Base-by-base conservation (phyloP, 2,113 vertebrate genomes). In the Rana temporaria region DNA sequence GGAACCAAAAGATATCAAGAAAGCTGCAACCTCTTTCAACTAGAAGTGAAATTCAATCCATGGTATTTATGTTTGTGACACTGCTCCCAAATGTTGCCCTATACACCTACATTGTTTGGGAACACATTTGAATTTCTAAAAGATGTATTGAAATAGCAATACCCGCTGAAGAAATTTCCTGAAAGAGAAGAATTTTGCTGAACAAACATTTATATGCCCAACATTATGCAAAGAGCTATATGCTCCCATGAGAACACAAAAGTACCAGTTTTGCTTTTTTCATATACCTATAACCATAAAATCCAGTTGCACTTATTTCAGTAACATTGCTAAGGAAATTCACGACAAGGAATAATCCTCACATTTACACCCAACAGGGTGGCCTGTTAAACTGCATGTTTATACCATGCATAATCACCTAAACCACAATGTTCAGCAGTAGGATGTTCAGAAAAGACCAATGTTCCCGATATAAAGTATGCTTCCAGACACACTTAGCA, bases 171-270 rank as follows among this genome's bases (percentile, higher is more conserved):
- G 22, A 70, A 60, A 24, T 70, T 71, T 70, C 66, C 34, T 70
- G 26, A 68, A 80, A 80, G 12, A 66, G 30, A n/a, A 70, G 3
- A 17, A 55, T 79, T 79, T 42, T 79, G 77, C 77, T 79, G 77
- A 79, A 62, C 70, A 80, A 70, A 80, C 78, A 80, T 53, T 59
- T 79, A 42, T 77, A 53, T 65, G 38, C 72, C 55, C 60, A 67
- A 38, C n/a, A 79, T 68, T 68, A 59, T 60, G 67, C 78, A 56
- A 70, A 34, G 14, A 70, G 78, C 67, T 68, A 80, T 56, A 52
- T 48, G 67, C 62, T 30, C 66, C 78, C 78, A 62, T 56, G 78
- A 70, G 78, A 60, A n/a, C 24, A 57, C 32, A 70, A 68, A 79
- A 68, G 66, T n/a, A 70, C 32, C 55, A 34, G 30, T 59, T 70